These are phyloP conservation scores for Ypsolopha sequella DNA, from an alignment of 2,888 invertebrate genomes.

Conservation along the genomic window DNA sequence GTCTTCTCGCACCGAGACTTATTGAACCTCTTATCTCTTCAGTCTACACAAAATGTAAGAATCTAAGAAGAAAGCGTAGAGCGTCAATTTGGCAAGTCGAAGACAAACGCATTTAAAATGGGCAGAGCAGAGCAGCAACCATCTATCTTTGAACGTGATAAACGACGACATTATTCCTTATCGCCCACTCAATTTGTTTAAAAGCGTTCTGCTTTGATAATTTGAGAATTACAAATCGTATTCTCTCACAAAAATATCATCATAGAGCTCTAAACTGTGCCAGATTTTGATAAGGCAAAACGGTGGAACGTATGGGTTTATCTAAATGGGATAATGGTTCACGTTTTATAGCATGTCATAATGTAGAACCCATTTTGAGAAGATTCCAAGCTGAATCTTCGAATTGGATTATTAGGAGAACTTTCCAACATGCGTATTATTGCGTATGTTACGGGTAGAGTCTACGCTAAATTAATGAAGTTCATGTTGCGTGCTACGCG, in stretches of 20 bases:
- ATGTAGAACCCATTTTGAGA: neutral
- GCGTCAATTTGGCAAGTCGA: conserved; percentile 65
- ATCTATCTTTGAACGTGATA: conserved; percentile 68
- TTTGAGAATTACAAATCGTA: conserved; percentile 70
- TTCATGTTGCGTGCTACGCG: too few relatives aligned
- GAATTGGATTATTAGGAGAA: too few relatives aligned
- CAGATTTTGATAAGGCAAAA: conserved; percentile 33
- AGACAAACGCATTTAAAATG: conserved; percentile 71
- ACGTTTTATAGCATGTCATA: neutral
- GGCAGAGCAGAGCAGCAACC: conserved; percentile 65
- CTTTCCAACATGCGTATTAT: too few relatives aligned
- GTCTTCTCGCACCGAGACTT: conserved; percentile 17
- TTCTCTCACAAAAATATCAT: conserved; percentile 60
- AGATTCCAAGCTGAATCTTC: too few relatives aligned
- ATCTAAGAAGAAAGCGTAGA: conserved; percentile 58
- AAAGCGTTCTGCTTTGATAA: conserved; percentile 70
- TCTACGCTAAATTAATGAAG: too few relatives aligned
- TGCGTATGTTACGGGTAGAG: too few relatives aligned
- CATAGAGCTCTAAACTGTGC: conserved; percentile 49
- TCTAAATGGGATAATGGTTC: conserved; percentile 23
- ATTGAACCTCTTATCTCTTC: conserved; percentile 8
- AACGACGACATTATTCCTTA: conserved; percentile 71
- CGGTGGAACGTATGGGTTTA: conserved; percentile 36
- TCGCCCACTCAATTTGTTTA: conserved; percentile 71
- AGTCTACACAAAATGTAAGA: conserved; percentile 21